Conservation (phyloP, 2,113 vertebrate genomes). For the Rattus rattus region DNA sequence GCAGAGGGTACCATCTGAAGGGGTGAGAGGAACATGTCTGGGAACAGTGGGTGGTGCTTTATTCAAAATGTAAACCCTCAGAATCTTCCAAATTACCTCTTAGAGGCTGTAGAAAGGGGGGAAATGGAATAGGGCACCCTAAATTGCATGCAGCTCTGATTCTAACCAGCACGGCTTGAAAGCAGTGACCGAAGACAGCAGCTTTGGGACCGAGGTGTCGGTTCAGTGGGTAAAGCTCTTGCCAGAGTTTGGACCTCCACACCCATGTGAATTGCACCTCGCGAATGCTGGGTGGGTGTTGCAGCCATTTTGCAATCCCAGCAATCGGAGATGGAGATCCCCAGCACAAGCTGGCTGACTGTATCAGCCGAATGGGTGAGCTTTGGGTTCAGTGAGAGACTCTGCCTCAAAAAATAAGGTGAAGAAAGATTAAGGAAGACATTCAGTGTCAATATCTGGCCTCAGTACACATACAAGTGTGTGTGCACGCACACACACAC, state of each 20-base stretch:
- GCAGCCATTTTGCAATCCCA: too few species aligned
- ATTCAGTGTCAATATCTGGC: background rate
- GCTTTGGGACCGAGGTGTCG: background rate
- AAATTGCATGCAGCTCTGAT: background rate
- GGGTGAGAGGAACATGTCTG: background rate
- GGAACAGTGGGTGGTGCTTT: background rate
- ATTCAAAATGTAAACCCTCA: background rate
- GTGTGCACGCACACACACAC: background rate
- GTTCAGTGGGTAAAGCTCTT: background rate
- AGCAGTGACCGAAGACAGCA: background rate
- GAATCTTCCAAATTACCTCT: background rate
- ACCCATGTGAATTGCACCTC: background rate
- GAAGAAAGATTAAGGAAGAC: background rate
- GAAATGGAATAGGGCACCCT: background rate
- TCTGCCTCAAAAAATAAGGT: background rate
- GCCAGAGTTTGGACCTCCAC: background rate
- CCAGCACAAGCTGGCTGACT: background rate
- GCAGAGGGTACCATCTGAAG: background rate
- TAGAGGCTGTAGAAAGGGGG: background rate
- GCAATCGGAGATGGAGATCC: background rate
- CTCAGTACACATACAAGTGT: background rate
- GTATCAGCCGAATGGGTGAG: background rate
- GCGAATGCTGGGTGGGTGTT: background rate
- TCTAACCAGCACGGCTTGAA: background rate
- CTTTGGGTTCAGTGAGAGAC: background rate